Base-by-base conservation (phyloP, 2,797 vertebrate genomes). In the Semotilus atromaculatus region DNA sequence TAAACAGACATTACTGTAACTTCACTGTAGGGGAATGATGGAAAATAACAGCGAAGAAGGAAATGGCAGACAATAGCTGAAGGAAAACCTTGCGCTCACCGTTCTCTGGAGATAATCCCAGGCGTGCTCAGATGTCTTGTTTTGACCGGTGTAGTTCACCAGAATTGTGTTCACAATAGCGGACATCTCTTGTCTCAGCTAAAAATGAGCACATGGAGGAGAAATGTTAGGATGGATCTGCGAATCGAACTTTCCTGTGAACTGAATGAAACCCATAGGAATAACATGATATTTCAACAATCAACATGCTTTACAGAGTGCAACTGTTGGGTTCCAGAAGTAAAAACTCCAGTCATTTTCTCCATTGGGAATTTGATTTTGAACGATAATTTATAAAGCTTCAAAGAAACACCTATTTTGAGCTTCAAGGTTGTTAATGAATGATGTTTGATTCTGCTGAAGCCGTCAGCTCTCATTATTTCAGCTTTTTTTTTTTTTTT, bases 31-130 rank as follows among this genome's bases (percentile, higher is more conserved):
- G 21, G 45, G 31, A 86, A 34, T 58, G 58, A 80, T 43, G 75
- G 19, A 48, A 66, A 40, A 77, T 9, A 3, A 36, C 9, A 34
- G 31, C 0, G 21, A 23, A 51, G 45, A 23, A 55, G 43, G 16
- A 40, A 70, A 58, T 18, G 38, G 9, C 26, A 60, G 45, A 74
- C 51, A 64, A 74, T 10, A 40, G 18, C 5, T 45, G 48, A 38
- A 16, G 51, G 82, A 79, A 38, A 60, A 79, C 43, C 18, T 34
- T 11, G 72, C 5, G 90, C 96, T 95, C 86, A 99, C 97, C 90
- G 94, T 95, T 1, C 10, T 92, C 93, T 99, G 98, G 86, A 99
- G 94, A 29, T 97, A 97, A 94, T 99, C 98, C 97, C 97, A 99
- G 0, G 96, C 94, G 9, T 93, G 93, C 84, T 96, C 95, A 10